Evolutionary conservation across 2,113 vertebrate genomes (phyloP), one percentile per base, ranked within the genome.

Genomic region (Bolborhynchus lineola): DNA sequence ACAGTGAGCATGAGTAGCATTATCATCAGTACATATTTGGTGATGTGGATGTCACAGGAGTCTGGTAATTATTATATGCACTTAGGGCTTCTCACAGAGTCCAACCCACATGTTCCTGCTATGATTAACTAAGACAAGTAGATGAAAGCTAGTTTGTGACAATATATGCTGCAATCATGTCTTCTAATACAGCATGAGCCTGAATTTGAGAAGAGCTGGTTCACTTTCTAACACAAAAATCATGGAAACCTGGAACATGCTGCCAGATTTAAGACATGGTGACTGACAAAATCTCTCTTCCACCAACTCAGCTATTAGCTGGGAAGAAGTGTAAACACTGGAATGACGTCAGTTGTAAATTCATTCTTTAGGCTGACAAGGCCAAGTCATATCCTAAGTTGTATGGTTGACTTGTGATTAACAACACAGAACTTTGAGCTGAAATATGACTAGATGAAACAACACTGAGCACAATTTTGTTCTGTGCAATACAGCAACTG

Each of bases 251-350:
- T 35, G 28, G 46, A 91, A 91, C n/a, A 85, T 13, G 19, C 18
- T 70, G 37, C 39, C 64, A 88, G 75, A 78, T 65, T 80, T 72
- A 46, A 62, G 62, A 44, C 6, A 80, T 33, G 44, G 1, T 10
- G 57, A 79, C 41, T 88, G 59, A 62, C 64, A 75, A 75, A 95
- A 44, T 72, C 57, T 94, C 33, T 20, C 31, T 20, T 81, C 53
- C 0, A 3, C 23, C 55, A 86, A 10, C 0, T 16, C 16, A 80
- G 35, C 0, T 6, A 72, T 52, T 52, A 76, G 37, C 13, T 69
- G 31, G 28, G 41, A 82, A 82, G 41, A 52, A 84, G 14, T 12
- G 2, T 39, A 89, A 62, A 18, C 0, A 0, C 7, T 70, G 37
- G 16, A 39, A 74, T 1, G 6, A 59, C 6, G 23, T 9, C 50